These are phyloP conservation scores for Manis pentadactyla DNA, from an alignment of 2,797 vertebrate genomes.

Conservation along the genomic window DNA sequence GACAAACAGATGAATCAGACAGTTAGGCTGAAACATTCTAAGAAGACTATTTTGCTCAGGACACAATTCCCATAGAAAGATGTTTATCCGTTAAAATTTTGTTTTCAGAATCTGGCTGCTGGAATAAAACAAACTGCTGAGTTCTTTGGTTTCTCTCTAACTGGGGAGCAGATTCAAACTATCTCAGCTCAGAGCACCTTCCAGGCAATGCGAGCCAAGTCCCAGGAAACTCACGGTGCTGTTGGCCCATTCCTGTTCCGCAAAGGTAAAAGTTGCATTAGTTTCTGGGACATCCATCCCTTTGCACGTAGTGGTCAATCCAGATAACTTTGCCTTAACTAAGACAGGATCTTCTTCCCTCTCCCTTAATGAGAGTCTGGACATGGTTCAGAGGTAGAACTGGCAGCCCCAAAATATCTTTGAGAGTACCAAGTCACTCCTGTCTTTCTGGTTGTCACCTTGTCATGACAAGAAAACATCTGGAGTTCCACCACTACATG, in stretches of 20 bases:
- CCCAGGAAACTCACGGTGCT: slow-evolving; percentile 76
- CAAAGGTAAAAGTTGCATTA: slow-evolving; percentile 80
- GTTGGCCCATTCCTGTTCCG: slow-evolving; percentile 80
- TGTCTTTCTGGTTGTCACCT: neutral
- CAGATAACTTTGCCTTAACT: neutral
- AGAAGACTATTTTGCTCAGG: neutral
- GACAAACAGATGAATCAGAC: neutral
- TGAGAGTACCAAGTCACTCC: neutral
- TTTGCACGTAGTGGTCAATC: neutral
- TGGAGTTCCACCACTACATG: neutral
- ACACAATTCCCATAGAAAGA: neutral
- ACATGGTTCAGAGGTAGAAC: neutral
- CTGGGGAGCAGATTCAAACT: slow-evolving; percentile 82
- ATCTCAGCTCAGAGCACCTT: slow-evolving; percentile 81
- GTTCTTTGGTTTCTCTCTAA: slow-evolving; percentile 85
- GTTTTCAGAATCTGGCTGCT: slow-evolving; percentile 84
- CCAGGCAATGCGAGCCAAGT: slow-evolving; percentile 75
- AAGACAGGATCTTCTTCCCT: neutral
- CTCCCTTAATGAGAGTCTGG: neutral
- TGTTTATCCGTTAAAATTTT: neutral
- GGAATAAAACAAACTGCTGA: slow-evolving; percentile 82
- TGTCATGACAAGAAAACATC: neutral
- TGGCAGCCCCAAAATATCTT: neutral
- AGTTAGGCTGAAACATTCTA: neutral
- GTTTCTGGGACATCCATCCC: neutral